Percentiles rank a stretch among this genome's conserved stretches.
These are phyloP conservation scores for Mastigias papua DNA, from an alignment of 30 jellyfish, hydroid and myxozoan species.

Conservation along the genomic window DNA sequence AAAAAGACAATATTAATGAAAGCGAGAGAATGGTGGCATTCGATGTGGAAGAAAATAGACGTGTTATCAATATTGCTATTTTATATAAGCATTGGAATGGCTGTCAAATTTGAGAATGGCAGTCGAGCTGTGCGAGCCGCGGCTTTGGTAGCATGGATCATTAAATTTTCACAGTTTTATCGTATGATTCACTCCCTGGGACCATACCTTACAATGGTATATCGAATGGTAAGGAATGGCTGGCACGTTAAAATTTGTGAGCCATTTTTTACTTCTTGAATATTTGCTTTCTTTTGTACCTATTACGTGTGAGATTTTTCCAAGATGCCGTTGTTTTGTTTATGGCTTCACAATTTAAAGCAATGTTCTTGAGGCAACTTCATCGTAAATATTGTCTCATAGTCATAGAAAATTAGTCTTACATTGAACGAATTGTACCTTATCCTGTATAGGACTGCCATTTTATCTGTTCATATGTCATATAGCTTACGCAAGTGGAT, in stretches of 20 bases:
- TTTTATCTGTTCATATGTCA: neutral
- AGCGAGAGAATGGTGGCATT: neutral
- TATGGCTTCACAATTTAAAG: no score
- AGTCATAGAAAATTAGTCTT: no score
- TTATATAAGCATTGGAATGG: neutral
- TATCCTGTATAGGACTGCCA: no score
- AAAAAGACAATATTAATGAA: neutral
- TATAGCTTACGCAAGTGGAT: neutral
- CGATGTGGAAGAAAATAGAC: neutral
- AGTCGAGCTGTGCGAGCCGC: neutral
- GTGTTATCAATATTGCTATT: neutral
- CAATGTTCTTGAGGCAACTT: neutral
- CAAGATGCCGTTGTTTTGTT: no score
- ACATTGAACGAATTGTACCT: no score
- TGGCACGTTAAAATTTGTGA: no score
- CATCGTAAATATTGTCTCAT: neutral
- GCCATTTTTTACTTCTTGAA: no score
- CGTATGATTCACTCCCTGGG: conserved; percentile 3
- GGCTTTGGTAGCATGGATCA: neutral
- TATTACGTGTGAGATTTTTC: no score
- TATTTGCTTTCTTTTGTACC: no score
- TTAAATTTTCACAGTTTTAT: neutral
- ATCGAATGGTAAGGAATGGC: conserved; percentile 9
- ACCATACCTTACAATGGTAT: neutral
- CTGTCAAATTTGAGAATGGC: neutral